Conservation (phyloP, 2,797 vertebrate genomes). For the Urophycis tenuis region DNA sequence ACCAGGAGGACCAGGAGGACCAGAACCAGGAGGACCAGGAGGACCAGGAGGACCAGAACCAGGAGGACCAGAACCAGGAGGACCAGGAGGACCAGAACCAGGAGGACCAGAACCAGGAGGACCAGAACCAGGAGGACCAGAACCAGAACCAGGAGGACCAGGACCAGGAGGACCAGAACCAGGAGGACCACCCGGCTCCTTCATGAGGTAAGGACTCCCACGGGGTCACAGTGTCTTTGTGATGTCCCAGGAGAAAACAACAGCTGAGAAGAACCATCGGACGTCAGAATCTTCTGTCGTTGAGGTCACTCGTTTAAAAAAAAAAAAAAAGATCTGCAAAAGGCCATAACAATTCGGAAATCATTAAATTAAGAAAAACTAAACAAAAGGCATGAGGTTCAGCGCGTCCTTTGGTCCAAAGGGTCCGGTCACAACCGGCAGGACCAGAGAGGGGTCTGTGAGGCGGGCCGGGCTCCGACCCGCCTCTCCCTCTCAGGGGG, state of each 20-base stretch:
- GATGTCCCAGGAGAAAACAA: no score
- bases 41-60: neutral
- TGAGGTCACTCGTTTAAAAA: neutral
- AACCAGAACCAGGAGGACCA: slow-evolving; percentile 4
- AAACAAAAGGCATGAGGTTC: neutral
- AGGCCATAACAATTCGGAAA: neutral
- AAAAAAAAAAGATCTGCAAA: neutral
- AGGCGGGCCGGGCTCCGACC: neutral
- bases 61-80: no score
- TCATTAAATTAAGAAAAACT: neutral
- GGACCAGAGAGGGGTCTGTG: neutral
- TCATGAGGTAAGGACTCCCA: slow-evolving; percentile 34
- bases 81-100: neutral
- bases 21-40: no score
- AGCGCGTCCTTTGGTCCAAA: neutral
- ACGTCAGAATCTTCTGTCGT: neutral
- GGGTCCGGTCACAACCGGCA: neutral
- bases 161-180: slow-evolving; percentile 4
- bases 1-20: neutral
- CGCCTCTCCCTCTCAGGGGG: neutral
- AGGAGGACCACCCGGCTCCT: neutral
- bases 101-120: no score
- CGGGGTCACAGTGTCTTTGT: slow-evolving; percentile 8
- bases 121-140: neutral
- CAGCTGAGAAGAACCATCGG: no score